Conservation (phyloP, 2,113 vertebrate genomes). For the Prunella fulvescens region DNA sequence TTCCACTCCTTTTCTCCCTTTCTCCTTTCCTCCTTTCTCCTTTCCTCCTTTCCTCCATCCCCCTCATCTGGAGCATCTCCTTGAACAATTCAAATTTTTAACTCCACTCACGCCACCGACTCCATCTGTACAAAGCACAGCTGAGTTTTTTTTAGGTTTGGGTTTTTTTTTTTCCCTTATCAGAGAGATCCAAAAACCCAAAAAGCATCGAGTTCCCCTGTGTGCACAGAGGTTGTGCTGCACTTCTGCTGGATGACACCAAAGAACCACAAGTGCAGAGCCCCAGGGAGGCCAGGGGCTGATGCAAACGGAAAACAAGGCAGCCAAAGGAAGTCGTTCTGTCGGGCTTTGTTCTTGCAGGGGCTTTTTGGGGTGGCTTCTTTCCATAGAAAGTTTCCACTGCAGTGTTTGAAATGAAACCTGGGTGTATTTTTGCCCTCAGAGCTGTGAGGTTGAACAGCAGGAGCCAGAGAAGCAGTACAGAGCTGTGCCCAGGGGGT, state of each 20-base stretch:
- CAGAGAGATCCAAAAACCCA: background rate
- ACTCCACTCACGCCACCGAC: background rate
- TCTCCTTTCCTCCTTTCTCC: background rate
- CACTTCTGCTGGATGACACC: constrained; percentile 29
- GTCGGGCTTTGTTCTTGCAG: constrained; percentile 50
- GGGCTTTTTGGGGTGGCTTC: constrained; percentile 53
- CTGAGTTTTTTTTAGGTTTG: rapidly evolving
- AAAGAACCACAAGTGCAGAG: constrained; percentile 33
- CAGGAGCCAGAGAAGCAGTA: background rate
- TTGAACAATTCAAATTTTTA: background rate
- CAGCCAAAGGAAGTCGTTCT: constrained; percentile 53
- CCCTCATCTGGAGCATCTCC: background rate
- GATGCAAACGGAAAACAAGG: constrained; percentile 51
- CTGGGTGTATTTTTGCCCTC: background rate
- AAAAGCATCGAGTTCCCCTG: background rate
- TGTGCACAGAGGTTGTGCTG: background rate
- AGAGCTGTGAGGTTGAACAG: background rate
- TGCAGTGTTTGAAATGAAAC: constrained; percentile 57
- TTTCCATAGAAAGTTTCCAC: constrained; percentile 74
- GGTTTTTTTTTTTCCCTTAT: background rate
- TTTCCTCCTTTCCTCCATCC: background rate
- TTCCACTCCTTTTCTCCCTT: background rate
- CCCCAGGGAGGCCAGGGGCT: constrained; percentile 45
- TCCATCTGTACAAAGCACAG: rapidly evolving
- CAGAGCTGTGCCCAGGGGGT: background rate